Evolutionary conservation across 2,113 vertebrate genomes (phyloP).

Genomic region (Datnioides undecimradiatus): DNA sequence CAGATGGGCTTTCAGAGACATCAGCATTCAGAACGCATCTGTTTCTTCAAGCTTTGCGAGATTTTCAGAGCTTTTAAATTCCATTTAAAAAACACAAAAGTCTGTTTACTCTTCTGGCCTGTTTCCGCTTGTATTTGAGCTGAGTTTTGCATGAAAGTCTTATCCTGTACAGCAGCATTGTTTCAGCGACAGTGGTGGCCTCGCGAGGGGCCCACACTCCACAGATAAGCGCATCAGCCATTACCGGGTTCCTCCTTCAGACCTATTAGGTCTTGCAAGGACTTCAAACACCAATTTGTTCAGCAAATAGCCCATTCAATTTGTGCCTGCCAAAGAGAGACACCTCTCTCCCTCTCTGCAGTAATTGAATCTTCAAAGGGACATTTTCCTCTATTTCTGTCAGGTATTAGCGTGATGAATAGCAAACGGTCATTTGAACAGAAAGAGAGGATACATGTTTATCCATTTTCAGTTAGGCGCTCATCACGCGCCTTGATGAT

Average conservation of each 20-base stretch:
- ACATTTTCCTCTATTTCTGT: constrained; percentile 81
- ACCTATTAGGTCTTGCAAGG: constrained; percentile 82
- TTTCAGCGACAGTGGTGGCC: constrained; percentile 42
- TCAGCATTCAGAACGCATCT: neutral
- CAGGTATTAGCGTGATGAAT: constrained; percentile 81
- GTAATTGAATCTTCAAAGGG: constrained; percentile 89
- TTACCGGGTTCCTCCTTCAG: constrained; percentile 80
- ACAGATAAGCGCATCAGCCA: constrained; percentile 77
- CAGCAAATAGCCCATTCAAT: constrained; percentile 86
- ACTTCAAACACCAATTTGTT: constrained; percentile 88
- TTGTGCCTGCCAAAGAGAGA: constrained; percentile 77
- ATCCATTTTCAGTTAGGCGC: constrained; percentile 77
- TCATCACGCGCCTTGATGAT: constrained; percentile 78
- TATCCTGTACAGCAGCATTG: constrained; percentile 37
- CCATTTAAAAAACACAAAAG: constrained; percentile 23
- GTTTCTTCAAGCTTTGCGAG: neutral
- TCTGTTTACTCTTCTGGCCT: constrained; percentile 39
- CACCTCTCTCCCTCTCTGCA: constrained; percentile 78
- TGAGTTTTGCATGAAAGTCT: constrained; percentile 46
- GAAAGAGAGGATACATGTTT: constrained; percentile 80
- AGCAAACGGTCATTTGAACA: constrained; percentile 79
- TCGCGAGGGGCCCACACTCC: constrained; percentile 51
- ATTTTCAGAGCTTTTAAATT: neutral
- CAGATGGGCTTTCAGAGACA: neutral
- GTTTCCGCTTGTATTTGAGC: constrained; percentile 33